Evolutionary conservation across 1,140 invertebrate species (phyloP), one percentile per base, ranked within the genome.

Genomic region (Sinonovacula constricta): DNA sequence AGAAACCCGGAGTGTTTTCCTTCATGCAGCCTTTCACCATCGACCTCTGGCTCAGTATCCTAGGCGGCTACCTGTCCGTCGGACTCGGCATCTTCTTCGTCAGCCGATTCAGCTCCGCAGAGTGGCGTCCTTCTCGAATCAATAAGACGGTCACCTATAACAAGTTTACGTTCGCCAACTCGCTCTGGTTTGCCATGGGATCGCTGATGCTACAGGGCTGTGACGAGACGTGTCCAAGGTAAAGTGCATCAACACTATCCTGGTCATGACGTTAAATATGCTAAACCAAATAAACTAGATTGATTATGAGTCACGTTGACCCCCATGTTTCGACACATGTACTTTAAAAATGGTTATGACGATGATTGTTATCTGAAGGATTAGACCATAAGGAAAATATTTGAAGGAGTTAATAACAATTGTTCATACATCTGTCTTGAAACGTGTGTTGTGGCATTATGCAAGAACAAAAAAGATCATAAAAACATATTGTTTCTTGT

Each of bases 131-230:
- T 94, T 65, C 68, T 94, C 70, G 60, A 98, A 90, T 96, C 97
- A 91, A 67, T 53, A 34, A 79, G 33, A 71, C 34, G 49, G 14
- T 67, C 71, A 39, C 81, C 24, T 82, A 83, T 31, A 88, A 89
- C 57, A 97, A 99, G 90, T 99, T 99, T 91, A 97, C 95, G 81
- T 95, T 91, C 4, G 60, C 86, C 15, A 91, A 91, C 77, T 88
- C 87, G 12, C 79, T 91, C 34, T 99, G 98, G 98, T 99, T 99
- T 89, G 94, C 97, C 5, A 92, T 99, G 63, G 97, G 97, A 5
- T 97, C 98, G 34, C 96, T 99, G 88, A 98, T 99, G 96, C 97
- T 99, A 90, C 98, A 99, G 92, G 97, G 98, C 30, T 97, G 96
- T 88, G 89, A 98, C 98, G 89, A 98, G 98, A 87, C 95, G 12